Conservation (phyloP, 2,888 invertebrate genomes). For the Leucozona laternaria region DNA sequence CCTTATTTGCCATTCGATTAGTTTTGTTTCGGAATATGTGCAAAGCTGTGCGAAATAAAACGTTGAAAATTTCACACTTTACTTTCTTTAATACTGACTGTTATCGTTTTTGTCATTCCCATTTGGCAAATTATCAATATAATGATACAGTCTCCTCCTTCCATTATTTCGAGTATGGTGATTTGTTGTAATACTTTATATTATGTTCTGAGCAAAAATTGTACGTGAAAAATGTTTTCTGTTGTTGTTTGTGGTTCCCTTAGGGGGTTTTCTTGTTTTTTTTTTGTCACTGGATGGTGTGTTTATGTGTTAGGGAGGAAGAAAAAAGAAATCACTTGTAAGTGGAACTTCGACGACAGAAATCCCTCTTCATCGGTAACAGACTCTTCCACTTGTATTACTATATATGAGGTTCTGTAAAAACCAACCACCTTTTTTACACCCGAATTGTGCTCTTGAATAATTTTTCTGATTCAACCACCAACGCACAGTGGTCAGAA, state of each 20-base stretch:
- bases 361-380: constrained; percentile 12
- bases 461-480: neutral
- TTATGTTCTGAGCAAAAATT: neutral
- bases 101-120: neutral
- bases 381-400: constrained; percentile 21
- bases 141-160: neutral
- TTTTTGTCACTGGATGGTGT: neutral
- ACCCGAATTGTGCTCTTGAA: constrained; percentile 13
- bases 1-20: too few relatives aligned
- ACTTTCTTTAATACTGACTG: neutral
- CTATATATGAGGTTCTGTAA: neutral
- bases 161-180: neutral
- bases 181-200: neutral
- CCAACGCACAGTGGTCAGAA: neutral
- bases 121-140: neutral
- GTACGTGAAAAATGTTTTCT: neutral
- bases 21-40: too few relatives aligned
- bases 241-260: neutral
- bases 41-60: too few relatives aligned
- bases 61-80: neutral
- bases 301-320: neutral
- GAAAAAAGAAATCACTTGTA: neutral
- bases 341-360: neutral
- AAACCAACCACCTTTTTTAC: neutral
- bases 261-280: neutral